Evolutionary conservation across 23 tunicate species (phyloP), one percentile per base, ranked within the genome.

Genomic region (Halocynthia roretzi): DNA sequence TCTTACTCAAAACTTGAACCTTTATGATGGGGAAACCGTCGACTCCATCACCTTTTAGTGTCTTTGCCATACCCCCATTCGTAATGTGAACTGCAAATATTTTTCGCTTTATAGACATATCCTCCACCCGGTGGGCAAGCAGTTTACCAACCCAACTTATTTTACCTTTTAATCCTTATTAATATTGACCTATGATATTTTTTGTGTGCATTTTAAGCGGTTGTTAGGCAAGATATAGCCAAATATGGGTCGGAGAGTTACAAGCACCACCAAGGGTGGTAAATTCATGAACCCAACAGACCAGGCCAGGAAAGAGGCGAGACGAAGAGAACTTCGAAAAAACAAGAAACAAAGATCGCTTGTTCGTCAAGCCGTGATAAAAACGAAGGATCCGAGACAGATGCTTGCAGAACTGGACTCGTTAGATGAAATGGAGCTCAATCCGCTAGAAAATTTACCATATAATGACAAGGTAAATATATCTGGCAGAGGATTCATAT

Each of bases 201-300:
- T 31, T 31, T 31, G 44, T 31, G 44, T 31, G 44, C 44, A 31
- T 31, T 31, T 31, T 31, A 31, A 31, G 44, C 44, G 44, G 4
- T 31, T 31, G 44, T 31, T 31, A 31, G 44, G 44, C 1, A 31
- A 31, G 5, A 12, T 49, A 40, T 18, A 48, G 14, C 14, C 72
- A 76, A 70, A 1, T 6, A 92, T 92, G 98, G 98, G 98, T 20
- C 80, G 98, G 53, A 77, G 92, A 74, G 72, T 83, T 50, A 88
- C 95, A 2, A 80, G 80, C 54, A 85, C 95, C 84, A 94, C 99
- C 63, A 94, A 94, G 60, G 99, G 99, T 81, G 99, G 99, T 52
- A 94, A 94, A 84, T 94, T 83, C 68, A 94, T 94, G 99, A 94
- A 94, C 67, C 99, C 99, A 19, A 94, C 99, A 5, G 99, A 94